Evolutionary conservation across 1,140 invertebrate species (phyloP).

Genomic region (Lucilia cuprina): DNA sequence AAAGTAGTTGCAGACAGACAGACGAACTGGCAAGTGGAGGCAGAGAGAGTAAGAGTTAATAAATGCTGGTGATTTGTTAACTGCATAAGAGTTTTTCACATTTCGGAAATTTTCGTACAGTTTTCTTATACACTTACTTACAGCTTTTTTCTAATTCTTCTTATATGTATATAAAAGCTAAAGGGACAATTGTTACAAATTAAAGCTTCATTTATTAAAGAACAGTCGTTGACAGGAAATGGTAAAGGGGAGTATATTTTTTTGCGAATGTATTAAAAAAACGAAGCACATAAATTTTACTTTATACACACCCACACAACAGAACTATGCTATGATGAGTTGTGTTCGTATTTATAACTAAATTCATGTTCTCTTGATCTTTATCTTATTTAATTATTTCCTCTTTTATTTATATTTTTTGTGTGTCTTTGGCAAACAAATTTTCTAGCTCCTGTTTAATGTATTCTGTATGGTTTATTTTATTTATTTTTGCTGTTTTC

Average conservation of each 20-base stretch:
- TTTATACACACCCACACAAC: neutral
- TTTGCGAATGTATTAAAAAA: neutral
- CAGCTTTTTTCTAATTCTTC: neutral
- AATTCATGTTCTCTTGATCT: neutral
- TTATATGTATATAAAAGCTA: neutral
- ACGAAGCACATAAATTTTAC: neutral
- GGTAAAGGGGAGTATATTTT: neutral
- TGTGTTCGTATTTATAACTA: constrained; percentile 2
- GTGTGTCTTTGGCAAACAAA: constrained; percentile 5
- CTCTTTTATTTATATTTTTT: neutral
- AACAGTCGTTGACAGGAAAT: neutral
- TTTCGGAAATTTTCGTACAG: no score
- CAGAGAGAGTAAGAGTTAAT: neutral
- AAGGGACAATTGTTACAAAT: constrained; percentile 32
- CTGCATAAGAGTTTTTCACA: constrained; percentile 6
- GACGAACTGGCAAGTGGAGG: neutral
- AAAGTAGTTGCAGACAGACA: neutral
- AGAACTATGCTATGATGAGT: neutral
- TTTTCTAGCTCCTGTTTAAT: neutral
- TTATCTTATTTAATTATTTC: constrained; percentile 5
- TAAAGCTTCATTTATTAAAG: constrained; percentile 30
- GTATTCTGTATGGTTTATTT: neutral
- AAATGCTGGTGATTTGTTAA: constrained; percentile 35
- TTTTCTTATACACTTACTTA: neutral
- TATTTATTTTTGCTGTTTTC: neutral